A percentile compares a stretch with the other conserved stretches of the same genome.
These are phyloP conservation scores for Xenops minutus DNA, from an alignment of 2,797 vertebrate genomes.

Conservation along the genomic window DNA sequence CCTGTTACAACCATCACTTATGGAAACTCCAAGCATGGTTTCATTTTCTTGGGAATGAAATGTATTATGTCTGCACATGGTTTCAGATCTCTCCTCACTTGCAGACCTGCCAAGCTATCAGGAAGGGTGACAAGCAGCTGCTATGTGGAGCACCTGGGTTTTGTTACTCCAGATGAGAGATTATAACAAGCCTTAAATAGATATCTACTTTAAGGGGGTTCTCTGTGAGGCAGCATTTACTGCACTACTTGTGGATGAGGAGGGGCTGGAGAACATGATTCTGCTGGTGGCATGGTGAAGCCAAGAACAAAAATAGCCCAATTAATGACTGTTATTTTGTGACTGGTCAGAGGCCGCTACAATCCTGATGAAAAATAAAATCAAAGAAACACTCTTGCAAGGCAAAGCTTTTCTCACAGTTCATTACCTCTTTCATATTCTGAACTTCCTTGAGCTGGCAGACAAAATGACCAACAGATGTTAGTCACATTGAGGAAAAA, in stretches of 20 bases:
- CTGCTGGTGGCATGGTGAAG: neutral
- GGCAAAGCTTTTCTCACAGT: conserved; percentile 38
- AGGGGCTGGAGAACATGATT: neutral
- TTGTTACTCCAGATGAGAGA: conserved; percentile 10
- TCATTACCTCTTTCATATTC: conserved; percentile 60
- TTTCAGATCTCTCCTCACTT: conserved; percentile 34
- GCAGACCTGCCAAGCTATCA: conserved; percentile 13
- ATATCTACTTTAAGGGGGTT: neutral
- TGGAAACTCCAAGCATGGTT: conserved; percentile 8
- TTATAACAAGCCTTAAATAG: neutral
- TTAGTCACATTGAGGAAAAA: conserved; percentile 23
- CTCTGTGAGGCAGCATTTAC: neutral
- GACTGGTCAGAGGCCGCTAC: neutral
- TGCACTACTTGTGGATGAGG: neutral
- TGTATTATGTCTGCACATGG: neutral
- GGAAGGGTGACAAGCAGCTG: conserved; percentile 24
- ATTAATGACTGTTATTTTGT: neutral
- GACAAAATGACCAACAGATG: conserved; percentile 58
- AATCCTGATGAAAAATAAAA: neutral
- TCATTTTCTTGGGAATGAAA: conserved; percentile 37
- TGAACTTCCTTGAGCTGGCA: neutral
- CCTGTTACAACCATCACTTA: neutral
- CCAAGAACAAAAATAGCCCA: neutral
- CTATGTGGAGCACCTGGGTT: conserved; percentile 34
- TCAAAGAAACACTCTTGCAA: conserved; percentile 36